A percentile compares a stretch with the other conserved stretches of the same genome.
These are phyloP conservation scores for Oasisia sp. DNA, from an alignment of 2,888 invertebrate genomes.

Conservation along the genomic window DNA sequence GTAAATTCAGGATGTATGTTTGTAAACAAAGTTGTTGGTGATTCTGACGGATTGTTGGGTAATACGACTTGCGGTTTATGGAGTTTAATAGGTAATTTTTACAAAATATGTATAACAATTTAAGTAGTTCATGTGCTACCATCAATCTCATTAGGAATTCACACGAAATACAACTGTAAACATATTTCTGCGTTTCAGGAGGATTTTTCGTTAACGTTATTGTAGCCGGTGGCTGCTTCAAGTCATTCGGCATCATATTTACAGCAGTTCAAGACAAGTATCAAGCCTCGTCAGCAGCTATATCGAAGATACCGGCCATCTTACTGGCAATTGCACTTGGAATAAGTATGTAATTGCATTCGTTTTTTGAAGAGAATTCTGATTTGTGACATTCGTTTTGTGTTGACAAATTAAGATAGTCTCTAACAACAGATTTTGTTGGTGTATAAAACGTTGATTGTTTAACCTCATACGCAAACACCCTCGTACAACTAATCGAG, in stretches of 20 bases:
- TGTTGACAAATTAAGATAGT: background rate
- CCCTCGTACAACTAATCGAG: background rate
- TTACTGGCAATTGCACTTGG: background rate
- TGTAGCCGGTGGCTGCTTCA: background rate
- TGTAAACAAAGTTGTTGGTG: background rate
- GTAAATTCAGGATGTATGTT: background rate
- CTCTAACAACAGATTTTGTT: background rate
- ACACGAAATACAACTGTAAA: no score
- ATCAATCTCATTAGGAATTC: no score
- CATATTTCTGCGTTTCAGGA: background rate
- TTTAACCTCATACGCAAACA: background rate
- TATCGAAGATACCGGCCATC: background rate
- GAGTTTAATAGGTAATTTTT: no score
- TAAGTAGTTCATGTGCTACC: no score
- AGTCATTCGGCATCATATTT: background rate
- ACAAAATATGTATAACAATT: no score
- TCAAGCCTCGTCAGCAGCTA: background rate
- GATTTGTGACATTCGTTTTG: background rate
- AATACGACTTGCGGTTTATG: no score
- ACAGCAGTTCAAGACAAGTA: background rate
- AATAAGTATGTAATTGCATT: background rate
- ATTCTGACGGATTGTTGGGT: background rate
- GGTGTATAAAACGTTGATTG: background rate
- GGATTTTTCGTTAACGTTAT: background rate
- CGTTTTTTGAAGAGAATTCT: background rate